phyloP scores from a whole-genome alignment of 23 tunicate species.

The Styela plicata region DNA sequence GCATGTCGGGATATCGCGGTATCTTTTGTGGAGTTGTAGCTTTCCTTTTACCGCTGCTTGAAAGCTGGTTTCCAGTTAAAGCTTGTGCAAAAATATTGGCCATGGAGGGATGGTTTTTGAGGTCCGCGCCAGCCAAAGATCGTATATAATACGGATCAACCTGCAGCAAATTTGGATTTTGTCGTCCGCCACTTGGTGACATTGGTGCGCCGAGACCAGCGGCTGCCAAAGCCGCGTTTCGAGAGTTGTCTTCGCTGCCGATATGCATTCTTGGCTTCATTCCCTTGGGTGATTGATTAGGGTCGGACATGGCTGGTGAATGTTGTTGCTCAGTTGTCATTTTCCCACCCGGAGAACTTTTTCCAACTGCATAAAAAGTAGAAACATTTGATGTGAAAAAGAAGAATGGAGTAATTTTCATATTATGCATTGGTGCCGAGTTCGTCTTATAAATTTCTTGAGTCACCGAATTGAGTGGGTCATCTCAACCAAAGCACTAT shows the following conservation, averaged over 20 bases:
- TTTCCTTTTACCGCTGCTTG: constrained; percentile 84
- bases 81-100: constrained; percentile 27
- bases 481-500: too few species aligned
- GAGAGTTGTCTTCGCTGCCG: background rate
- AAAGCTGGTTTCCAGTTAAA: background rate
- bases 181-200: background rate
- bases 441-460: too few species aligned
- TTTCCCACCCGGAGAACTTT: background rate
- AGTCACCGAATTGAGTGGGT: too few species aligned
- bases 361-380: background rate
- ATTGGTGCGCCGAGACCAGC: background rate
- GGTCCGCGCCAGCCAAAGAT: constrained; percentile 5
- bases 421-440: too few species aligned
- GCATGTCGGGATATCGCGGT: constrained; percentile 49
- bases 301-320: background rate
- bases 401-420: too few species aligned
- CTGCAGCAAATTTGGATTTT: background rate
- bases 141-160: constrained; percentile 12
- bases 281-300: background rate
- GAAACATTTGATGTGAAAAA: too few species aligned
- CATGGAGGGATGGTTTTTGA: constrained; percentile 24
- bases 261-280: background rate
- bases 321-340: background rate
- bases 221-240: background rate
- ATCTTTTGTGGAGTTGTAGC: constrained; percentile 80